phyloP scores from a whole-genome alignment of 1,140 invertebrate species.

The Pseudomyrmex dendroicus region DNA sequence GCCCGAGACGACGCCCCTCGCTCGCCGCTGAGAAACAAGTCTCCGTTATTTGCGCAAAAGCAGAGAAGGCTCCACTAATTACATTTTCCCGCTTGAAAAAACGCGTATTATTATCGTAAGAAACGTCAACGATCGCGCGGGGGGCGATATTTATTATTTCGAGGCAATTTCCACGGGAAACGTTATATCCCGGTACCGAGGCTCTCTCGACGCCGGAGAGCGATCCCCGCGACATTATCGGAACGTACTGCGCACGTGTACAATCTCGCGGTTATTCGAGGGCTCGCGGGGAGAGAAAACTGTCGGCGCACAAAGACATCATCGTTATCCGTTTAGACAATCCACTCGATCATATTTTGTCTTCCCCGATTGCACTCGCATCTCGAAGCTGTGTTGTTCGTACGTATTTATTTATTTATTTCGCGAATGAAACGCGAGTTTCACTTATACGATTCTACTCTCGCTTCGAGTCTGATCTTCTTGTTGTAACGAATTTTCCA shows the following conservation, averaged over 20 bases:
- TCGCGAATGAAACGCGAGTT: slow-evolving; percentile 16
- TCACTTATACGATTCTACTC: neutral
- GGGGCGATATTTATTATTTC: slow-evolving; percentile 51
- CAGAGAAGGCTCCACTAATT: slow-evolving; percentile 47
- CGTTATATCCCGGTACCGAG: slow-evolving; percentile 24
- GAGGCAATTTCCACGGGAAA: slow-evolving; percentile 36
- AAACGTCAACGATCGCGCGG: slow-evolving; percentile 21
- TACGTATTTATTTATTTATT: slow-evolving; percentile 24
- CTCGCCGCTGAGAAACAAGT: slow-evolving; percentile 22
- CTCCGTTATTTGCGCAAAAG: slow-evolving; percentile 42
- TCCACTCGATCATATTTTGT: slow-evolving; percentile 44
- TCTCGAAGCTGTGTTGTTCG: slow-evolving; percentile 9
- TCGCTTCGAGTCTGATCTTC: too few species aligned
- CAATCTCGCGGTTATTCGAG: slow-evolving; percentile 11
- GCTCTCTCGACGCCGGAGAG: slow-evolving; percentile 13
- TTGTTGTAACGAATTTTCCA: too few species aligned
- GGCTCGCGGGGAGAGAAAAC: neutral
- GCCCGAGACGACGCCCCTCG: neutral
- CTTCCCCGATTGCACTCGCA: slow-evolving; percentile 29
- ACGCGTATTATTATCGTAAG: slow-evolving; percentile 42
- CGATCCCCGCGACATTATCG: slow-evolving; percentile 27
- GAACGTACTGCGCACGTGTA: slow-evolving; percentile 11
- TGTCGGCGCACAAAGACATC: slow-evolving; percentile 16
- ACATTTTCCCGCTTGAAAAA: slow-evolving; percentile 56
- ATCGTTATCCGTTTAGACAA: slow-evolving; percentile 44